These are phyloP conservation scores for Chelonoidis abingdonii DNA, from an alignment of 2,113 vertebrate species.

Conservation along the genomic window DNA sequence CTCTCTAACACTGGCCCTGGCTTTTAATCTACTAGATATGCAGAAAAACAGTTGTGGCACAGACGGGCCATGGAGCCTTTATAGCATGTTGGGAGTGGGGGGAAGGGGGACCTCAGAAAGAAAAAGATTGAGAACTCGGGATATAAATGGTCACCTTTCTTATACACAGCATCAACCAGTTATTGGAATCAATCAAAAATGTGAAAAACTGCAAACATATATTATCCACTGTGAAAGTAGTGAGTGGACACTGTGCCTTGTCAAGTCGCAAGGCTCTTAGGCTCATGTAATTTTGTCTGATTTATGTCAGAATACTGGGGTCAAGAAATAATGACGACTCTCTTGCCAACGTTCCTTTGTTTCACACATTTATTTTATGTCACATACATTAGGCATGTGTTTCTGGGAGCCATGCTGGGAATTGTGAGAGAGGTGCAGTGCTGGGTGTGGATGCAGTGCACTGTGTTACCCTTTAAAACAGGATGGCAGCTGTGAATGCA, in stretches of 20 bases:
- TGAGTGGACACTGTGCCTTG: background rate
- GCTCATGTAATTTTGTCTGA: background rate
- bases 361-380: background rate
- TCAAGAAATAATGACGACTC: background rate
- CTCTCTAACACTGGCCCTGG: too few species aligned
- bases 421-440: background rate
- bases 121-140: too few species aligned
- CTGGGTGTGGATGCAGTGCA: background rate
- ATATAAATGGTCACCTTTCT: too few species aligned
- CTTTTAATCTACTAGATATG: too few species aligned
- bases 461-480: background rate
- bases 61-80: background rate
- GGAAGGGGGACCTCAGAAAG: too few species aligned
- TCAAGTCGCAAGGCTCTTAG: background rate
- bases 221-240: background rate
- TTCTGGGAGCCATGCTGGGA: background rate
- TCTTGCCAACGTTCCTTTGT: background rate
- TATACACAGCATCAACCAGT: background rate
- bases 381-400: background rate
- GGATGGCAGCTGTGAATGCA: background rate
- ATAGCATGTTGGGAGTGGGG: background rate
- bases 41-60: too few species aligned
- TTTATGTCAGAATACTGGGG: background rate
- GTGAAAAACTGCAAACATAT: background rate
- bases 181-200: rapidly evolving